Evolutionary conservation across 2,113 vertebrate species (phyloP).

Genomic region (Phylloscopus trochilus): DNA sequence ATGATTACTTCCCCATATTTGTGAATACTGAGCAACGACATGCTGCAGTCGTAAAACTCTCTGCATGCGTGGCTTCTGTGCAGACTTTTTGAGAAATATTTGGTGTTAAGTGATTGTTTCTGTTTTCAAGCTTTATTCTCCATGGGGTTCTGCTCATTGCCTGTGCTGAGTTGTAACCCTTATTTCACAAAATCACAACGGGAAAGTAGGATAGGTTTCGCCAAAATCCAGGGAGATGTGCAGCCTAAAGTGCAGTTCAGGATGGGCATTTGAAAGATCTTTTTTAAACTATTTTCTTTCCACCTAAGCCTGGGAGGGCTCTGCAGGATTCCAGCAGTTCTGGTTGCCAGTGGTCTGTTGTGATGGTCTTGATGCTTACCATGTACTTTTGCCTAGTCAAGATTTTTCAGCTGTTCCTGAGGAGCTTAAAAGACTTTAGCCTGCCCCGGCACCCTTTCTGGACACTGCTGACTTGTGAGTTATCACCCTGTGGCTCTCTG

Average conservation of each 20-base stretch:
- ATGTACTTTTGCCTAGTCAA: neutral
- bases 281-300: neutral
- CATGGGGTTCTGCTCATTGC: neutral
- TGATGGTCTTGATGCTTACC: neutral
- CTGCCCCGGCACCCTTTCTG: neutral
- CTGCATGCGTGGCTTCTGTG: neutral
- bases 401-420: neutral
- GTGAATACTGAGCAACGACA: constrained; percentile 23
- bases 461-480: neutral
- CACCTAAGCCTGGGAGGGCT: neutral
- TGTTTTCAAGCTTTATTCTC: neutral
- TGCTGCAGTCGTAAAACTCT: neutral
- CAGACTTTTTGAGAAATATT: neutral
- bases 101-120: neutral
- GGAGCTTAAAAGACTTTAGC: neutral
- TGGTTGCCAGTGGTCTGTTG: neutral
- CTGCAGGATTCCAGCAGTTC: neutral
- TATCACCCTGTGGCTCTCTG: neutral
- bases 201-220: neutral
- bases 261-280: neutral
- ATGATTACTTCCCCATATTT: constrained; percentile 19
- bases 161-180: neutral
- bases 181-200: neutral
- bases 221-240: neutral
- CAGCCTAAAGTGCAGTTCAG: neutral